These are phyloP conservation scores for Eutrigla gurnardus DNA, from an alignment of 2,797 vertebrate species.

Conservation along the genomic window DNA sequence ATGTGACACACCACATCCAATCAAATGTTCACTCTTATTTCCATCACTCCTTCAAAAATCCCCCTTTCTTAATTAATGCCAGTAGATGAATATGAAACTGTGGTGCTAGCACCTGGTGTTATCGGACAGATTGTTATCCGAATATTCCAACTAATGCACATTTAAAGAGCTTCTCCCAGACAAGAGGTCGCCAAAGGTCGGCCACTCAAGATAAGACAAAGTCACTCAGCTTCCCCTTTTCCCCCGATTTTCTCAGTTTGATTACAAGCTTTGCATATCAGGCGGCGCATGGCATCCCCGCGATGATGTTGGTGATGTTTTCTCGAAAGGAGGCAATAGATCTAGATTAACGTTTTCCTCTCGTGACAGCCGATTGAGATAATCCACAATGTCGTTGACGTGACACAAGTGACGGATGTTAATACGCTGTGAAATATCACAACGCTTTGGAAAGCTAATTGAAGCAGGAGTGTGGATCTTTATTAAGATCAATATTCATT, in stretches of 20 bases:
- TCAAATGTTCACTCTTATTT: neutral
- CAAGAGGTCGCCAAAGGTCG: slow-evolving; percentile 24
- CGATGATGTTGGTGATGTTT: slow-evolving; percentile 13
- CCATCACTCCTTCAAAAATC: neutral
- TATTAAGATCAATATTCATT: slow-evolving; percentile 64
- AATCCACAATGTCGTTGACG: slow-evolving; percentile 34
- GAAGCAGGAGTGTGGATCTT: slow-evolving; percentile 52
- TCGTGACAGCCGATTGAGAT: slow-evolving; percentile 46
- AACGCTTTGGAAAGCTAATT: slow-evolving; percentile 57
- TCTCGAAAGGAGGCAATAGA: slow-evolving; percentile 20
- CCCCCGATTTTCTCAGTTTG: slow-evolving; percentile 33
- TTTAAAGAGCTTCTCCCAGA: slow-evolving; percentile 34
- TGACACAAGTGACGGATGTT: slow-evolving; percentile 45
- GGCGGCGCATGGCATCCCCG: neutral
- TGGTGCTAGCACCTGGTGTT: neutral
- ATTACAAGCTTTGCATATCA: slow-evolving; percentile 17
- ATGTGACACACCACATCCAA: neutral
- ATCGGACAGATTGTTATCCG: slow-evolving; percentile 13
- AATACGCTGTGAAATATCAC: slow-evolving; percentile 60
- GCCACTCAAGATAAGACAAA: slow-evolving; percentile 13
- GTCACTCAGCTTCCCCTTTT: slow-evolving; percentile 26
- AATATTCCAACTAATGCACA: slow-evolving; percentile 35
- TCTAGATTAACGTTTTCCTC: slow-evolving; percentile 42
- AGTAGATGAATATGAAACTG: neutral
- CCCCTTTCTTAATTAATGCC: neutral